Conservation (phyloP, 1,140 invertebrate species). For the Parasteatoda tepidariorum region DNA sequence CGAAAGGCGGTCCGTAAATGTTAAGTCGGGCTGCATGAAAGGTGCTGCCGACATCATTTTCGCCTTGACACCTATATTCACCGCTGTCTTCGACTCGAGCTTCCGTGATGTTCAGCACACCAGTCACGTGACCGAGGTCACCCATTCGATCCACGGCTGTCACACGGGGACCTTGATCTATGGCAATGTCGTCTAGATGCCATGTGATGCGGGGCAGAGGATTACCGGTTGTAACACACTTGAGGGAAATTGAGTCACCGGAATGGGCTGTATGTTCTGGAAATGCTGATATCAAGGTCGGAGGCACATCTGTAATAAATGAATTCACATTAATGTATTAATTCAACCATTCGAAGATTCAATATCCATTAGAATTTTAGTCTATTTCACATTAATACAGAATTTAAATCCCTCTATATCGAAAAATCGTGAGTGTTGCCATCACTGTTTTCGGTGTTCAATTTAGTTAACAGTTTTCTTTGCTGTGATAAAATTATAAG, state of each 20-base stretch:
- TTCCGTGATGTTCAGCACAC: conserved; percentile 69
- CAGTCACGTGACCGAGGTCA: conserved; percentile 67
- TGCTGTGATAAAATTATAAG: no score
- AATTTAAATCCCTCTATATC: no score
- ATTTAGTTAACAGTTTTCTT: no score
- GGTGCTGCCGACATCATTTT: conserved; percentile 67
- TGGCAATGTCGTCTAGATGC: conserved; percentile 82
- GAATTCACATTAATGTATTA: no score
- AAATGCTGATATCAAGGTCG: conserved; percentile 63
- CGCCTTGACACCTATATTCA: conserved; percentile 68
- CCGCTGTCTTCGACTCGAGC: conserved; percentile 68
- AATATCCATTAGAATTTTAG: no score
- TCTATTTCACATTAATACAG: no score
- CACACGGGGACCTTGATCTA: conserved; percentile 49
- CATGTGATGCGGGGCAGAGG: conserved; percentile 94
- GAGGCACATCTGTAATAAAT: conserved; percentile 62
- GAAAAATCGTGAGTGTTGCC: no score
- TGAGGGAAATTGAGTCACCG: conserved; percentile 61
- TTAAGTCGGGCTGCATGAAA: conserved; percentile 64
- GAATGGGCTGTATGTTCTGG: conserved; percentile 37
- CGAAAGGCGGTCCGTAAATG: conserved; percentile 67
- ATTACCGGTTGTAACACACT: conserved; percentile 85
- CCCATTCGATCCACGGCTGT: conserved; percentile 78
- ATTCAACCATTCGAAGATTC: no score
- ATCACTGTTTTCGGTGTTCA: no score